phyloP scores from a whole-genome alignment of 2,888 invertebrate species.

The Ichneumon xanthorius region DNA sequence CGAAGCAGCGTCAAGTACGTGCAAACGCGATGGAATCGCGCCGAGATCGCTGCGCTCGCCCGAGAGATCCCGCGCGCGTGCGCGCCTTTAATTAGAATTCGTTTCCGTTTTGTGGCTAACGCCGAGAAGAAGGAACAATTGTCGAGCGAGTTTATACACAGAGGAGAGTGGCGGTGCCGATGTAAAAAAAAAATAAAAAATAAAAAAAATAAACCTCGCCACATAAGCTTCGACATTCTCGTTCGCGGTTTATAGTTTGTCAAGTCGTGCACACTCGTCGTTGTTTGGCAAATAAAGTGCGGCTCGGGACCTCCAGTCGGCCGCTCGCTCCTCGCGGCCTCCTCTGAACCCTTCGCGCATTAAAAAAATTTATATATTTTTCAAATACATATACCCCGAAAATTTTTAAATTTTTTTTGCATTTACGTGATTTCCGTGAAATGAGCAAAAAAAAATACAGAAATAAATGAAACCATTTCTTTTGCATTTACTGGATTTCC shows the following conservation, averaged over 20 bases:
- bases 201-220: not conserved
- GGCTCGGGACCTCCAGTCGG: slow-evolving; percentile 57
- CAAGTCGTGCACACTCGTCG: slow-evolving; percentile 58
- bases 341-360: slow-evolving; percentile 64
- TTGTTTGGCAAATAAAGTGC: slow-evolving; percentile 78
- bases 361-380: not conserved
- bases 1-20: slow-evolving; percentile 60
- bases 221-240: slow-evolving; percentile 53
- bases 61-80: slow-evolving; percentile 2
- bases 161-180: not conserved
- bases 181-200: not conserved
- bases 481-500: too few species aligned
- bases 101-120: slow-evolving; percentile 52
- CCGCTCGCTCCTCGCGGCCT: slow-evolving; percentile 71
- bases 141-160: not conserved
- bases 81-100: slow-evolving; percentile 63
- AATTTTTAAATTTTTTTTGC: too few species aligned
- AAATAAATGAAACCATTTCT: too few species aligned
- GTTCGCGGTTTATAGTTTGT: slow-evolving; percentile 39
- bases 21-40: slow-evolving; percentile 61
- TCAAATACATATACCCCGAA: too few species aligned
- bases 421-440: too few species aligned
- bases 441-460: too few species aligned
- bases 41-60: slow-evolving; percentile 52
- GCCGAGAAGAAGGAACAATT: not conserved